A percentile compares a stretch with the other conserved stretches of the same genome.
phyloP scores from a whole-genome alignment of 2,888 invertebrate genomes.

The Phalera bucephala region DNA sequence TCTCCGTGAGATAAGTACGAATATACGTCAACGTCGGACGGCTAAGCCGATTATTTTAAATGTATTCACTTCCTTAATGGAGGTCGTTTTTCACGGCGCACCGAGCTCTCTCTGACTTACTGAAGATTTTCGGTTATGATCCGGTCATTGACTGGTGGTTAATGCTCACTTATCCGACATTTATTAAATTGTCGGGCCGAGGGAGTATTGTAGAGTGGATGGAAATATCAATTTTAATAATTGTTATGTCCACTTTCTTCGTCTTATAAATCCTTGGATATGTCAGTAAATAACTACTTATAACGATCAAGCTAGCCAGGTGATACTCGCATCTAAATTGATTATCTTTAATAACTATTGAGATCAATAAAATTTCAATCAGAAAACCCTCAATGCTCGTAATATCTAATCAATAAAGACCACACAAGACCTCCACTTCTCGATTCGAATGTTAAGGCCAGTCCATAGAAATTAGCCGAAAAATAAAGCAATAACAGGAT shows the following conservation, averaged over 20 bases:
- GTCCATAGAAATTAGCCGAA: constrained; percentile 32
- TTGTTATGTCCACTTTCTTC: constrained; percentile 25
- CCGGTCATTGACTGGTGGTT: constrained; percentile 78
- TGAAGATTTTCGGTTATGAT: constrained; percentile 80
- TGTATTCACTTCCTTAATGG: constrained; percentile 84
- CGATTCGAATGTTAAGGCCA: constrained; percentile 44
- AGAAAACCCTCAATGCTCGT: too few relatives aligned
- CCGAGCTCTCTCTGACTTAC: constrained; percentile 68
- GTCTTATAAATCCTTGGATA: too few relatives aligned
- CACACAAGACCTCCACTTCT: too few relatives aligned
- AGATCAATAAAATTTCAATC: too few relatives aligned
- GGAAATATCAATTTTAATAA: constrained; percentile 41
- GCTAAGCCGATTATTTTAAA: constrained; percentile 83
- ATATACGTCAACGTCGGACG: constrained; percentile 83
- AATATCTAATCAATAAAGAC: too few relatives aligned
- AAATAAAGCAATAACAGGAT: constrained; percentile 70
- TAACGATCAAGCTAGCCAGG: too few relatives aligned
- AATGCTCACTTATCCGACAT: constrained; percentile 63
- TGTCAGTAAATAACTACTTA: too few relatives aligned
- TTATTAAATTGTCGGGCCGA: constrained; percentile 65
- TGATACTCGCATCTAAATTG: constrained; percentile 26
- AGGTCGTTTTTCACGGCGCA: constrained; percentile 78
- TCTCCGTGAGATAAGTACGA: constrained; percentile 82
- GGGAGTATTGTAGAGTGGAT: constrained; percentile 36
- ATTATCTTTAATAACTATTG: too few relatives aligned